Evolutionary conservation across 1,140 invertebrate species (phyloP), one percentile per base, ranked within the genome.

Genomic region (Drosophila pandora): DNA sequence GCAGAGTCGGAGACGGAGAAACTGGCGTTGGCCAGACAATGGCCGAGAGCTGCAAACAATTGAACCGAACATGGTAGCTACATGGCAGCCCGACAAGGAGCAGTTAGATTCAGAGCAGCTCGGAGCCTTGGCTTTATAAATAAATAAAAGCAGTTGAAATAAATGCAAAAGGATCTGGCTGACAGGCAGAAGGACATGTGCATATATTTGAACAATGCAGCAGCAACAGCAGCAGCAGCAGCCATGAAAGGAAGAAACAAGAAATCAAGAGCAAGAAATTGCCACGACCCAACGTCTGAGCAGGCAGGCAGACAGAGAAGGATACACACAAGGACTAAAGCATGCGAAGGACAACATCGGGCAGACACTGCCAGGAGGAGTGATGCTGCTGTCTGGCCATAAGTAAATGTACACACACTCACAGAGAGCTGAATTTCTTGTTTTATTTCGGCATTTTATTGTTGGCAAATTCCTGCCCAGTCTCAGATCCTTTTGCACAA

Each of bases 401-500:
- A 79, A 60, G 39, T 63, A 72, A 63, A 59, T 41, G 61, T 22
- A 59, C 22, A 43, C 12, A 45, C 8, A 21, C 9, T 12, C 12
- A 48, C 8, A 28, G 13, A 34, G 21, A 57, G 37, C 60, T 68
- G 56, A 63, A 87, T 79, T 88, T 88, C 83, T 88, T 83, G 83
- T 88, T 88, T 88, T 88, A 88, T 88, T 88, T 88, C 64, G 47
- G 55, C 63, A 80, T 80, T 82, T 82, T 81, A 82, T 81, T 82
- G 79, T 82, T 45, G 57, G 55, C 49, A 76, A 79, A 73, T 76
- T 78, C 67, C 63, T 65, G 52, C 30, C 79, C 62, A 64, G 73
- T 60, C 61, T 70, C 65, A 72, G 61, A 55, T 74, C 70, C 71
- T 75, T 73, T 68, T 28, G 45, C 74, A 58, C 39, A 88, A 88